Evolutionary conservation across 1,140 invertebrate genomes (phyloP).

Genomic region (Bombus terrestris): DNA sequence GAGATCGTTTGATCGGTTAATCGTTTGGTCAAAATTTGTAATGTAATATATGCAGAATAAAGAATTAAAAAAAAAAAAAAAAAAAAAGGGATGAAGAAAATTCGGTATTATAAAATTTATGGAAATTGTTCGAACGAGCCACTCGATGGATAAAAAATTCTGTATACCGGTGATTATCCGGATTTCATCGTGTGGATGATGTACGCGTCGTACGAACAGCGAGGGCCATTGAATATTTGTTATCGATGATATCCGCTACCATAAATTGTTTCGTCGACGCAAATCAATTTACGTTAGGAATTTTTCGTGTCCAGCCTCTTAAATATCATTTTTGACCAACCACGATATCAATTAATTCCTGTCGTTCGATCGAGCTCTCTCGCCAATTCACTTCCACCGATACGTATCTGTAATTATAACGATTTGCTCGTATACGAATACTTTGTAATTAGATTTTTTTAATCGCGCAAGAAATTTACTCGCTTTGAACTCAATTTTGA

Average conservation of each 20-base stretch:
- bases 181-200: background rate
- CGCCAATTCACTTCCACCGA: background rate
- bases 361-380: background rate
- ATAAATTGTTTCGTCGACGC: conserved; percentile 6
- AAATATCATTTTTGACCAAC: background rate
- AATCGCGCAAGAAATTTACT: background rate
- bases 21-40: background rate
- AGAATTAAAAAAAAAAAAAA: background rate
- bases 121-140: background rate
- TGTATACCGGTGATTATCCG: background rate
- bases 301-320: background rate
- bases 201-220: too few species aligned
- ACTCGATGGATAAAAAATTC: background rate
- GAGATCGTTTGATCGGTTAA: background rate
- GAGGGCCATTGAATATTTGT: conserved; percentile 25
- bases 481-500: background rate
- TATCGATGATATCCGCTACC: background rate
- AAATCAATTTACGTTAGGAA: conserved; percentile 27
- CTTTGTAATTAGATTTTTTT: background rate
- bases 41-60: background rate
- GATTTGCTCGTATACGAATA: background rate
- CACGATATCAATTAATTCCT: conserved; percentile 10
- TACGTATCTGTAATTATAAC: background rate
- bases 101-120: background rate
- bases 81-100: background rate